Conservation (phyloP, 2,888 invertebrate species). For the Cantharis lateralis region DNA sequence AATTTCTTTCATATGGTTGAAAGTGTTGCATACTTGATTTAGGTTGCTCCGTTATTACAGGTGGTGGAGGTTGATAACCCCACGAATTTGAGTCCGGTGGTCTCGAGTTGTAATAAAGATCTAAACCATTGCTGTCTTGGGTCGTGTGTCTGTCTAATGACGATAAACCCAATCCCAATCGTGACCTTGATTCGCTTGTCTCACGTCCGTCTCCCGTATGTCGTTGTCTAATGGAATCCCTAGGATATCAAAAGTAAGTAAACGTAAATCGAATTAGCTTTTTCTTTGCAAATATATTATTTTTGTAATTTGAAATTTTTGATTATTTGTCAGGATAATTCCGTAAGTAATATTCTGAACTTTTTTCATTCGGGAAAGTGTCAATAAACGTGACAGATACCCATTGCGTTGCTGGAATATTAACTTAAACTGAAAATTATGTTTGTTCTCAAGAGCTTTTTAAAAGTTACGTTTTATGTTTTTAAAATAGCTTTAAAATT, state of each 20-base stretch:
- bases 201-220: conserved; percentile 78
- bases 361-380: conserved; percentile 22
- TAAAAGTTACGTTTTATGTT: conserved; percentile 1
- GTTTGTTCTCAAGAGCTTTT: conserved; percentile 4
- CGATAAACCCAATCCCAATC: conserved; percentile 72
- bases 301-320: conserved; percentile 8
- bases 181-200: conserved; percentile 75
- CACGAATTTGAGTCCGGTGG: conserved; percentile 65
- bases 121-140: conserved; percentile 67
- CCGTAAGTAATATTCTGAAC: conserved; percentile 23
- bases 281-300: not conserved
- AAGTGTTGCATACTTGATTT: conserved; percentile 80
- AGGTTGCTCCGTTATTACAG: conserved; percentile 90
- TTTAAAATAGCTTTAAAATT: conserved; percentile 7
- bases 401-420: conserved; percentile 18
- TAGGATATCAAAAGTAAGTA: not conserved
- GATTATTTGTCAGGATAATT: conserved; percentile 12
- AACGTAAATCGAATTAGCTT: not conserved
- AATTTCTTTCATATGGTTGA: conserved; percentile 84
- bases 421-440: conserved; percentile 22
- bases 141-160: conserved; percentile 64
- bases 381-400: conserved; percentile 29
- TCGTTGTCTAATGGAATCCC: conserved; percentile 58
- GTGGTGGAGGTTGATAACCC: conserved; percentile 83
- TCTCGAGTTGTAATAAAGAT: conserved; percentile 82